Base-by-base conservation (phyloP, 2,113 vertebrate genomes). In the Channa maculata region DNA sequence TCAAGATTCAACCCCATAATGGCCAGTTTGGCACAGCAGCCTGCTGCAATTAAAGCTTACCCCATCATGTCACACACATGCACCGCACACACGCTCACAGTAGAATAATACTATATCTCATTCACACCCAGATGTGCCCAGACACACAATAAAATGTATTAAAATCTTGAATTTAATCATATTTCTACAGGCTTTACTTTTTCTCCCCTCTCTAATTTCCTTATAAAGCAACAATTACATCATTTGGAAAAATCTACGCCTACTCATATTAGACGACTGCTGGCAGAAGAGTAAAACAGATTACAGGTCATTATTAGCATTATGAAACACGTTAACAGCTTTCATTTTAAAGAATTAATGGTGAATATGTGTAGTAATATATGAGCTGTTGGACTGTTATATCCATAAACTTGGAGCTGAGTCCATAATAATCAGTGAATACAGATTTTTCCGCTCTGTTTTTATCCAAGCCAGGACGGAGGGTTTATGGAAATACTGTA, bases 11-110 rank as follows among this genome's bases (percentile, higher is more conserved):
- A 85, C 11, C 60, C 65, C 64, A 52, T 92, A 91, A 90, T 87
- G 87, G 92, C 88, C n/a, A 34, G 66, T 82, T 89, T 92, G 91
- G 89, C 83, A 80, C 84, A 70, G 82, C 74, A 81, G 77, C 78
- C 55, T 79, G 84, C 76, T 73, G 87, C 83, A 92, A 85, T 90
- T 90, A 88, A 79, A 65, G 58, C 71, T 52, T 24, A 75, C 77
- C 69, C 44, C n/a, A 10, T 52, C 53, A 10, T 55, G n/a, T 65
- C 69, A 46, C 75, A 33, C 68, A 75, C 48, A 5, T 24, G 24
- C 24, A 1, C 24, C 24, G 24, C 69, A 46, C 75, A 33, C 68
- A 75, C 48, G 4, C 57, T 55, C 67, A 60, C 38, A 39, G 69
- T 49, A 44, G 61, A 84, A 87, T 70, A 79, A 79, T 43, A 37